phyloP scores from a whole-genome alignment of 1,140 invertebrate species.

The Lepidurus arcticus region DNA sequence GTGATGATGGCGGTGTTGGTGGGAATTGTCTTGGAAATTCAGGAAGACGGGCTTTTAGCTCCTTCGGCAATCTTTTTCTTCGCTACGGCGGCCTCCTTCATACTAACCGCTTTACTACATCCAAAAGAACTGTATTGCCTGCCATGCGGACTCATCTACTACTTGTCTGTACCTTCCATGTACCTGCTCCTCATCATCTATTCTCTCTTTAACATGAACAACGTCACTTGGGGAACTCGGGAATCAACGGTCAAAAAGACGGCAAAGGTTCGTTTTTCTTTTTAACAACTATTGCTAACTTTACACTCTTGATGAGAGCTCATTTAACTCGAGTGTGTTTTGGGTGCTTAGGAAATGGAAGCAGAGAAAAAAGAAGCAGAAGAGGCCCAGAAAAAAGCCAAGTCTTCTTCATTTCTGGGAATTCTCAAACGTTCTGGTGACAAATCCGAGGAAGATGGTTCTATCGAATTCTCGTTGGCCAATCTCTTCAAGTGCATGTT shows the following conservation, averaged over 20 bases:
- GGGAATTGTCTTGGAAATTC: conserved; percentile 72
- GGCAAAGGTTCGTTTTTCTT: conserved; percentile 40
- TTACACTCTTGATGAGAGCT: neutral
- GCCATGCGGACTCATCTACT: conserved; percentile 73
- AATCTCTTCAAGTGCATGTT: conserved; percentile 84
- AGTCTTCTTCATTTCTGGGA: conserved; percentile 73
- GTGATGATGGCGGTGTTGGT: conserved; percentile 91
- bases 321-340: neutral
- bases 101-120: conserved; percentile 71
- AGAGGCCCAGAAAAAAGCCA: conserved; percentile 73
- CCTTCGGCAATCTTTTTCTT: conserved; percentile 74
- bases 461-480: conserved; percentile 80
- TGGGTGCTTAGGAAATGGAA: conserved; percentile 64
- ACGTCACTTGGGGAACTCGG: conserved; percentile 84
- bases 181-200: conserved; percentile 88
- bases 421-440: conserved; percentile 55
- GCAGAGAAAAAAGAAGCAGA: conserved; percentile 80
- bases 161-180: conserved; percentile 88
- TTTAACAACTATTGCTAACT: neutral
- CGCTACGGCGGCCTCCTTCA: conserved; percentile 54
- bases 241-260: conserved; percentile 51
- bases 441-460: conserved; percentile 69
- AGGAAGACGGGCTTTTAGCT: conserved; percentile 68
- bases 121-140: conserved; percentile 77
- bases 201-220: conserved; percentile 83